Conservation (phyloP, 2,113 vertebrate genomes). For the Trogon surrucura region DNA sequence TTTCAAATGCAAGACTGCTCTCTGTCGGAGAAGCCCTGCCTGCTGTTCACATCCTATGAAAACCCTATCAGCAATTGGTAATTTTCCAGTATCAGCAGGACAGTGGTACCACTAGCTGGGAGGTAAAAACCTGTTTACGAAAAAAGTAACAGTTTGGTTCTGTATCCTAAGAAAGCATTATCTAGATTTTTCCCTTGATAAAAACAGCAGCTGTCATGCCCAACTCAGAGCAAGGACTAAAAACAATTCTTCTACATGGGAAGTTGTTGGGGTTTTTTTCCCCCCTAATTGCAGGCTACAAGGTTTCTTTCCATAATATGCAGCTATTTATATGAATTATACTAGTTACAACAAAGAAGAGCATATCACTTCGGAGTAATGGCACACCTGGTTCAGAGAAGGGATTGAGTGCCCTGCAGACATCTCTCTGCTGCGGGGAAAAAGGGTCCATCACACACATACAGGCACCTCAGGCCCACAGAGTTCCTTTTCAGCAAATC, state of each 20-base stretch:
- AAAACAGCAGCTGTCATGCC: background rate
- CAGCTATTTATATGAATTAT: background rate
- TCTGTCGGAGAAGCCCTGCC: slow-evolving; percentile 12
- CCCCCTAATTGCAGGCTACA: background rate
- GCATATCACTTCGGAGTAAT: background rate
- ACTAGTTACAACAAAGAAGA: background rate
- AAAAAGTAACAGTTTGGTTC: background rate
- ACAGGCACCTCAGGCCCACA: rapidly evolving
- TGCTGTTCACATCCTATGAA: background rate
- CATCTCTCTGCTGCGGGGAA: background rate
- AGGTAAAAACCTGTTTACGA: background rate
- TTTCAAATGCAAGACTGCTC: slow-evolving; percentile 18
- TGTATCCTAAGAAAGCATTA: background rate
- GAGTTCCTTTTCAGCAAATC: background rate
- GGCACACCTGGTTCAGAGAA: background rate
- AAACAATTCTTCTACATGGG: background rate
- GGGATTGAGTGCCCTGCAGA: background rate
- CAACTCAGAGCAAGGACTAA: background rate
- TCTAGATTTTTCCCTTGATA: background rate
- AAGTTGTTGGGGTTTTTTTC: background rate
- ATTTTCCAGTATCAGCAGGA: background rate
- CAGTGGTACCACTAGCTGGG: background rate
- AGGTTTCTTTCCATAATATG: background rate
- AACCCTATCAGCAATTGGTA: background rate
- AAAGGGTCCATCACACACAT: background rate